A percentile compares a stretch with the other conserved stretches of the same genome.
phyloP scores from a whole-genome alignment of 2,888 invertebrate genomes.

The Apodemia zela region DNA sequence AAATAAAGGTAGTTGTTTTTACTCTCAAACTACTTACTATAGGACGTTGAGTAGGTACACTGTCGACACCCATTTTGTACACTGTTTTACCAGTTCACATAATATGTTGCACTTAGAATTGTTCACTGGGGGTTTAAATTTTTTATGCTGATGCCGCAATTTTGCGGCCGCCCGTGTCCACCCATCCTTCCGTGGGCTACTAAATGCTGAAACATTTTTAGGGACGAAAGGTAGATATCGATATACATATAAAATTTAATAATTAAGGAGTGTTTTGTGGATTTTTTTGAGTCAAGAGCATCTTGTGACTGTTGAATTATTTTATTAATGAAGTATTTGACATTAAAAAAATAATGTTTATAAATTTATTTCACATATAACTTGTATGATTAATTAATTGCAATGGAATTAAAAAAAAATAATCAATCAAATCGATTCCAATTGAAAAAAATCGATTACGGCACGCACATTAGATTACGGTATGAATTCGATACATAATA shows the following conservation, averaged over 20 bases:
- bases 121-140: conserved; percentile 35
- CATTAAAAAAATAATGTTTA: no score
- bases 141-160: conserved; percentile 40
- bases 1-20: not conserved
- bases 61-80: conserved; percentile 62
- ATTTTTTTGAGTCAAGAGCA: no score
- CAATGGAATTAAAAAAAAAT: no score
- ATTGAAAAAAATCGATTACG: no score
- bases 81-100: conserved; percentile 41
- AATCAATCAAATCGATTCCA: no score
- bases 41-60: conserved; percentile 47
- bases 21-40: conserved; percentile 25
- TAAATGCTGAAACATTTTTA: conserved; percentile 37
- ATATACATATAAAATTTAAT: not conserved
- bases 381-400: no score
- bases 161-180: conserved; percentile 45
- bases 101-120: conserved; percentile 33
- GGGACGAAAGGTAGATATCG: conserved; percentile 28
- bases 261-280: not conserved
- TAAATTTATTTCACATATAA: no score
- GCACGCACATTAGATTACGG: no score
- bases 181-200: conserved; percentile 46
- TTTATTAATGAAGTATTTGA: no score
- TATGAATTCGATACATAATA: no score
- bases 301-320: no score